These are phyloP conservation scores for Lithobates sylvaticus DNA, from an alignment of 2,797 vertebrate genomes.

Conservation along the genomic window DNA sequence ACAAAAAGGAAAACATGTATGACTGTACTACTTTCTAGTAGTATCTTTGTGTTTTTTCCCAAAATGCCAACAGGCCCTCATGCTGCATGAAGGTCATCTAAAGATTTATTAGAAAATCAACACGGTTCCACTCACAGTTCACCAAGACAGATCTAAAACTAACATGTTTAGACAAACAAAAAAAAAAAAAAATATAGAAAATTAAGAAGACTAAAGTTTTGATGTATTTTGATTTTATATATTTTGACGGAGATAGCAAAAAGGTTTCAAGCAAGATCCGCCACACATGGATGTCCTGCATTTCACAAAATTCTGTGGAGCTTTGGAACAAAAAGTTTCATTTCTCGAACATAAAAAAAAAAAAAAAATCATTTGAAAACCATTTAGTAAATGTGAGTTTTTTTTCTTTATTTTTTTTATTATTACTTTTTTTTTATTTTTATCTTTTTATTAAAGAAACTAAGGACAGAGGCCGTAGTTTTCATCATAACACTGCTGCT, in stretches of 20 bases:
- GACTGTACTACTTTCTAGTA: slow-evolving; percentile 69
- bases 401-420: slow-evolving; percentile 65
- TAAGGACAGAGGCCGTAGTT: slow-evolving; percentile 90
- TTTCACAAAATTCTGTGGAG: slow-evolving; percentile 83
- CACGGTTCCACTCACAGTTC: slow-evolving; percentile 86
- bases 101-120: slow-evolving; percentile 79
- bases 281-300: slow-evolving; percentile 86
- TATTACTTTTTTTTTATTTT: slow-evolving; percentile 64
- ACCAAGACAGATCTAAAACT: slow-evolving; percentile 89
- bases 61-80: slow-evolving; percentile 88
- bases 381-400: slow-evolving; percentile 87
- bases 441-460: slow-evolving; percentile 77
- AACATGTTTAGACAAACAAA: slow-evolving; percentile 86
- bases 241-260: slow-evolving; percentile 91
- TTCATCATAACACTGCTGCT: slow-evolving; percentile 87
- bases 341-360: slow-evolving; percentile 86
- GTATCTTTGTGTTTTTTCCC: slow-evolving; percentile 70
- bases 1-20: slow-evolving; percentile 82
- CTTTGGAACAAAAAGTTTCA: slow-evolving; percentile 80
- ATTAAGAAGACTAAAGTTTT: slow-evolving; percentile 83
- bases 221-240: slow-evolving; percentile 89
- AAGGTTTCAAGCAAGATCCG: slow-evolving; percentile 91
- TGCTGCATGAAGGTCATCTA: slow-evolving; percentile 80
- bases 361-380: slow-evolving; percentile 86
- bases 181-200: slow-evolving; percentile 72